Conservation (phyloP, 2,888 invertebrate species). For the Epistrophe grossulariae region DNA sequence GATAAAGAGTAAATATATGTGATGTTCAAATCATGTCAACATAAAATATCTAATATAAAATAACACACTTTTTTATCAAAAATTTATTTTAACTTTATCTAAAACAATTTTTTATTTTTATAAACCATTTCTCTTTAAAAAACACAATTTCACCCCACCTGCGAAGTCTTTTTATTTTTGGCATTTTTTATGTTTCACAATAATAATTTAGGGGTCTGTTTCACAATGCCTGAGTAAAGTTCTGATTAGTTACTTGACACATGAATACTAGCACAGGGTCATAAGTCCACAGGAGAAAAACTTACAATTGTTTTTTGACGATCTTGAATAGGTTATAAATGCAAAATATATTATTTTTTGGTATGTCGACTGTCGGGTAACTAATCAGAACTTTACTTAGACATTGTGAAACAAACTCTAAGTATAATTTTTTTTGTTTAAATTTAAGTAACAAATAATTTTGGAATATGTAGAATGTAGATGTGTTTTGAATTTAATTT, state of each 20-base stretch:
- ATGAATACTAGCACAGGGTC: too few species aligned
- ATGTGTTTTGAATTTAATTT: background rate
- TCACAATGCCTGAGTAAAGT: too few species aligned
- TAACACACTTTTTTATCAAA: background rate
- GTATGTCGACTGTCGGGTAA: too few species aligned
- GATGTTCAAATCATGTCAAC: background rate
- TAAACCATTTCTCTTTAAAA: conserved; percentile 9
- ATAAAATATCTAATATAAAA: background rate
- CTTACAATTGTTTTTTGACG: too few species aligned
- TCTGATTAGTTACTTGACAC: too few species aligned
- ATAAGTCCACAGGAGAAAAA: too few species aligned
- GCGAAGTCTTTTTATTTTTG: background rate
- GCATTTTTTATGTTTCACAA: background rate
- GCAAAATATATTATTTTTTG: too few species aligned
- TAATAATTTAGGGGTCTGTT: too few species aligned
- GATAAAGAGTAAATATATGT: background rate
- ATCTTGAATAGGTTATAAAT: too few species aligned
- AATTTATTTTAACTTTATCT: background rate
- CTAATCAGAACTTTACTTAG: too few species aligned
- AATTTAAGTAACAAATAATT: conserved; percentile 5
- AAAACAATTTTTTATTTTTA: background rate
- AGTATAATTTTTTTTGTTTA: background rate
- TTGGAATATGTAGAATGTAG: conserved; percentile 12
- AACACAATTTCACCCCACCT: conserved; percentile 24
- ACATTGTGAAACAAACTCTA: too few species aligned